Base-by-base conservation (phyloP, 2,797 vertebrate genomes). In the Dendrocincla fuliginosa region DNA sequence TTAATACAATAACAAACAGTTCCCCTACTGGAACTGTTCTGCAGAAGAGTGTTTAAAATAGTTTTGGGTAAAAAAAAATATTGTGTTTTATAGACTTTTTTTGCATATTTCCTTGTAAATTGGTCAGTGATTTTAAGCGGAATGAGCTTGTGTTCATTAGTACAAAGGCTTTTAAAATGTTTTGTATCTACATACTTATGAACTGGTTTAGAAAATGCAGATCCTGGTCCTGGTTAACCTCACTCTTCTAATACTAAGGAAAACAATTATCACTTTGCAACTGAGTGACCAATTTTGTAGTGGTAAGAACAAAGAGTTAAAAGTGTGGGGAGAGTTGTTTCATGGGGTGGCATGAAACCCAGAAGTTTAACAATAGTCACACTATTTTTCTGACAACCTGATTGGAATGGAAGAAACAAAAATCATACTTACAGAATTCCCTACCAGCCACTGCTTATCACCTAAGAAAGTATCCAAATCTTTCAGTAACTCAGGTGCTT, bases 351-450 rank as follows among this genome's bases (percentile, higher is more conserved):
- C 9, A 9, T 15, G 9, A 85, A 89, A 84, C 39, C 9, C 11
- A 37, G 44, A 41, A 55, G 49, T 70, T 77, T 52, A 85, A 5
- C 27, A 57, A 3, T 5, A 42, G 16, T 41, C 23, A n/a, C 19
- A 65, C 9, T 22, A 28, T 55, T 92, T 67, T 69, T 42, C 14
- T 84, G 27, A 25, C n/a, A 59, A 37, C 11, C 9, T 71, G 61
- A n/a, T 8, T 13, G 32, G 14, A 85, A 65, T 14, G 19, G n/a
- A 25, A 78, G 50, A 73, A 87, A 76, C 4, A 41, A 65, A 64
- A 93, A 50, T 68, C 9, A 67, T 96, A 98, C 98, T 98, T 89
- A 98, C 98, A 68, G 97, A 98, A 39, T 98, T 94, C 27, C 98
- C 98, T 81, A 97, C 90, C 73, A 98, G 87, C 98, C 98, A 98